Percentiles rank a stretch among this genome's conserved stretches.
Conservation (phyloP, 53 echinoderm and acorn worm species). For the Mesocentrotus franciscanus region DNA sequence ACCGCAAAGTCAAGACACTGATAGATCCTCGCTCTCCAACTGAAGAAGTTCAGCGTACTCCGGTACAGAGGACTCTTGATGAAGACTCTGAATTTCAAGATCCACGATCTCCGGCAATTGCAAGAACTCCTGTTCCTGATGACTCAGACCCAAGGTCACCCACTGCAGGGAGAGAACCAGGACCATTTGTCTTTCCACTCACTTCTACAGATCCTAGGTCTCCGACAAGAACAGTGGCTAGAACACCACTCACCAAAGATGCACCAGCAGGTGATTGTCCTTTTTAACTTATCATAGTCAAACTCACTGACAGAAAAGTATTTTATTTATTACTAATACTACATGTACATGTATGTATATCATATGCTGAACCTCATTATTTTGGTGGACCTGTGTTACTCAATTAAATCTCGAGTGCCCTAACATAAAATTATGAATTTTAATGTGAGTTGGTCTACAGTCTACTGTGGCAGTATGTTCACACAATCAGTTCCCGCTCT, state of each 20-base stretch:
- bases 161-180: constrained; percentile 75
- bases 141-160: constrained; percentile 91
- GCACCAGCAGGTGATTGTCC: constrained; percentile 42
- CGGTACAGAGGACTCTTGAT: constrained; percentile 68
- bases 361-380: no score
- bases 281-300: background rate
- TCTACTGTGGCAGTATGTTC: no score
- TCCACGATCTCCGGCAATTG: constrained; percentile 82
- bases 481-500: no score
- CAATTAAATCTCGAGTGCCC: no score
- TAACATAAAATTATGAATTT: no score
- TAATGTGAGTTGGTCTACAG: no score
- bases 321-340: no score
- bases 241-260: constrained; percentile 85
- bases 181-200: constrained; percentile 69
- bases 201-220: constrained; percentile 88
- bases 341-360: no score
- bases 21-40: constrained; percentile 92
- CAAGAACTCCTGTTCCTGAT: constrained; percentile 82
- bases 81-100: constrained; percentile 73
- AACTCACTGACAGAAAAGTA: no score
- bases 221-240: constrained; percentile 75
- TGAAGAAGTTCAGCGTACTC: constrained; percentile 84
- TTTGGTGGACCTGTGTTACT: no score
- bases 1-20: constrained; percentile 74